Evolutionary conservation across 1,140 invertebrate species (phyloP), one percentile per base, ranked within the genome.

Genomic region (Drosophila parabipectinata): DNA sequence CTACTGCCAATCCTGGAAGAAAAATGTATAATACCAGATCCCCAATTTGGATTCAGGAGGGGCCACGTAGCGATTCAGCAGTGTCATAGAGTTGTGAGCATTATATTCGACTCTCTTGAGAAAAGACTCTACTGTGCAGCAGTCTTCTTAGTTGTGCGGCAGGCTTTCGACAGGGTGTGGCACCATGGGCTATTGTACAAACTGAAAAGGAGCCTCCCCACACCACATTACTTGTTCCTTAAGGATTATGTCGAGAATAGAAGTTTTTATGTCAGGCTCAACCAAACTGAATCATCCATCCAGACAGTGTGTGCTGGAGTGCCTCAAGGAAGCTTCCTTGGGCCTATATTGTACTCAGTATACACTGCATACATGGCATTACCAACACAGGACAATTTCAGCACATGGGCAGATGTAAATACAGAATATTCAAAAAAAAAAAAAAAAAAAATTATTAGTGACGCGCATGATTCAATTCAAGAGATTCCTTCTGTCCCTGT

Each of bases 281-380:
- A 39, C 1, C 37, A 39, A n/a, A 7, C 37, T 4, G 10, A 39
- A 39, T 39, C 37, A 39, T 15, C 37, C 9, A 39, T n/a, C 10
- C 37, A 39, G 37, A 39, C 7, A 39, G 37, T 39, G 37, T 9
- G 37, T 39, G 37, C 37, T 39, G 37, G 37, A 39, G 37, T 39
- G 37, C 37, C 37, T 39, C 37, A 39, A 39, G 37, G 37, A 39
- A 39, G 37, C 37, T 4, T 39, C 37, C 37, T 39, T 39, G 37
- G 37, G 37, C 37, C 37, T 1, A 39, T 39, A 10, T 39, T 39
- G 37, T 39, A 39, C 37, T 39, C 37, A 39, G 37, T 39, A 39
- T 39, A 39, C 37, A 39, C 37, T 39, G 37, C 37, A 39, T 4
- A 39, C 37, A 39, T 39, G 37, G 4, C 37, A 39, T 7, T 39